phyloP scores from a whole-genome alignment of 2,113 vertebrate genomes.

The Syngnathoides biaculeatus region DNA sequence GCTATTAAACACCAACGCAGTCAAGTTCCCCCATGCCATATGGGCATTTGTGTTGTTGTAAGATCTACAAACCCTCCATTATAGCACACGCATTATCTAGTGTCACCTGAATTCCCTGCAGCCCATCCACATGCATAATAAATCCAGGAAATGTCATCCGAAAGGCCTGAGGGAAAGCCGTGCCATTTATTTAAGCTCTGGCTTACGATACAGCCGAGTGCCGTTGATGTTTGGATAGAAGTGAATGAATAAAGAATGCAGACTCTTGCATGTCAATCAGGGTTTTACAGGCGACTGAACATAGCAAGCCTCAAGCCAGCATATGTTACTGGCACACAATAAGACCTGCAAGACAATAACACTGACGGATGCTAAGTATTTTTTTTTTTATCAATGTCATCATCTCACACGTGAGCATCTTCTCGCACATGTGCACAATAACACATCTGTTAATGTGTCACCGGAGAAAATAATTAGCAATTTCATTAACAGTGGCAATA shows the following conservation, averaged over 20 bases:
- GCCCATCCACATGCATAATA: conserved; percentile 70
- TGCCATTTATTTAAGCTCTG: conserved; percentile 73
- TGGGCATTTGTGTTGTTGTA: conserved; percentile 62
- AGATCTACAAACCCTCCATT: conserved; percentile 59
- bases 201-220: conserved; percentile 55
- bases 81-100: conserved; percentile 62
- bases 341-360: conserved; percentile 38
- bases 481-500: conserved; percentile 52
- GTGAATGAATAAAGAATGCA: conserved; percentile 68
- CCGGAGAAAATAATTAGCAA: conserved; percentile 50
- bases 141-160: conserved; percentile 68
- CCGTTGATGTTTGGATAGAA: conserved; percentile 71
- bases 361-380: conserved; percentile 40
- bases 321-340: conserved; percentile 43
- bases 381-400: conserved; percentile 47
- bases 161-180: conserved; percentile 56
- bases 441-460: conserved; percentile 44
- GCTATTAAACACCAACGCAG: conserved; percentile 43
- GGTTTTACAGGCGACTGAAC: conserved; percentile 52
- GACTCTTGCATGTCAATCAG: conserved; percentile 63
- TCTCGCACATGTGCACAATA: conserved; percentile 26
- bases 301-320: conserved; percentile 50
- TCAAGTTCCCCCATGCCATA: conserved; percentile 45
- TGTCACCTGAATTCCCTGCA: conserved; percentile 69
- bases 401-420: conserved; percentile 12